A percentile compares a stretch with the other conserved stretches of the same genome.
Evolutionary conservation across 1,140 invertebrate species (phyloP).

Genomic region (Drosophila ambigua): DNA sequence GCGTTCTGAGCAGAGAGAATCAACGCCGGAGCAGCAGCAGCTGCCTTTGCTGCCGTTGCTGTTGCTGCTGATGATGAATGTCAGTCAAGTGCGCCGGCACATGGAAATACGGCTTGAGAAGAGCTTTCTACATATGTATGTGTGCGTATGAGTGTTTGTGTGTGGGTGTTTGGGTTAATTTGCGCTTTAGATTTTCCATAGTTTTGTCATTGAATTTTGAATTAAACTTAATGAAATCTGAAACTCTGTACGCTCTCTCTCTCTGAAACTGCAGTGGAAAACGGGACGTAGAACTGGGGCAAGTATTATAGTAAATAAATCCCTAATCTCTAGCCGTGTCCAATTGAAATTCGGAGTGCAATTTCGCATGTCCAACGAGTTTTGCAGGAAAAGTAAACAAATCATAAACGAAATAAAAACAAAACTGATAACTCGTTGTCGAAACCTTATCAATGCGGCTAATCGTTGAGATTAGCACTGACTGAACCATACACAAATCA

Average conservation of each 20-base stretch:
- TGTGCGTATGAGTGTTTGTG: conserved; percentile 12
- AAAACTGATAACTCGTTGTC: conserved; percentile 59
- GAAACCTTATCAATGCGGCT: conserved; percentile 60
- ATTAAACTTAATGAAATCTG: conserved; percentile 54
- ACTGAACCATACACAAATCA: conserved; percentile 22
- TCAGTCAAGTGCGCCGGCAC: conserved; percentile 45
- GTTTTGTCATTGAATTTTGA: conserved; percentile 68
- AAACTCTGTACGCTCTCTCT: conserved; percentile 10
- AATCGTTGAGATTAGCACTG: conserved; percentile 68
- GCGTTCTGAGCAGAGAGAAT: conserved; percentile 5
- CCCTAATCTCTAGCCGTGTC: conserved; percentile 7
- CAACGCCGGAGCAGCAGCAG: no score
- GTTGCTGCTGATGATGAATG: conserved; percentile 42
- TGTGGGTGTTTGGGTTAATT: conserved; percentile 61
- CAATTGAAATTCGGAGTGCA: conserved; percentile 32
- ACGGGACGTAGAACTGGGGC: conserved; percentile 11
- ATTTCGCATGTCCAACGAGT: conserved; percentile 30
- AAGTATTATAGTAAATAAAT: not conserved
- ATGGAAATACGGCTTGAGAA: conserved; percentile 28
- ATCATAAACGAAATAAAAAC: conserved; percentile 49
- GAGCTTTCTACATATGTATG: conserved; percentile 17
- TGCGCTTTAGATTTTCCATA: conserved; percentile 57
- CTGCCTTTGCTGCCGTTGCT: not conserved
- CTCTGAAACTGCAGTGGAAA: conserved; percentile 19
- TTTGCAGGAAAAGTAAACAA: conserved; percentile 65